Percentiles rank a stretch among this genome's conserved stretches.
phyloP scores from a whole-genome alignment of 2,888 invertebrate genomes.

The Parelbella ahira region DNA sequence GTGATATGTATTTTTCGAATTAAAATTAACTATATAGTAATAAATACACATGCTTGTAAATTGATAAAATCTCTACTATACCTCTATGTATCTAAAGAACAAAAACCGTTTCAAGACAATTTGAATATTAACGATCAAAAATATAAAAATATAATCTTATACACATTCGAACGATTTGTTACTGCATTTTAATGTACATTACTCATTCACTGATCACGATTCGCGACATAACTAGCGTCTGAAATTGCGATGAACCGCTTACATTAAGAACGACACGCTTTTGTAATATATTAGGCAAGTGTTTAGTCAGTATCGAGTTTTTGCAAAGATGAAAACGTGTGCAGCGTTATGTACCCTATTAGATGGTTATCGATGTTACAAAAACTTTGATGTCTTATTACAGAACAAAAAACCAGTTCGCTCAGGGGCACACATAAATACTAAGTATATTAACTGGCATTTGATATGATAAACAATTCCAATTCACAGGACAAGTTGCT shows the following conservation, averaged over 20 bases:
- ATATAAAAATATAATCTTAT: too few species aligned
- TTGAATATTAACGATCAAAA: too few species aligned
- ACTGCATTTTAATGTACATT: conserved; percentile 9
- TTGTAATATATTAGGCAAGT: conserved; percentile 9
- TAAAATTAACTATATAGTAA: too few species aligned
- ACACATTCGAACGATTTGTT: conserved; percentile 5
- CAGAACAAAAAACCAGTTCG: not conserved
- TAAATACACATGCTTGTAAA: too few species aligned
- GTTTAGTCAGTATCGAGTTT: conserved; percentile 3
- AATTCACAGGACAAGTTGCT: too few species aligned
- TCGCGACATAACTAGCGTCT: conserved; percentile 11
- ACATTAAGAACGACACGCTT: conserved; percentile 16
- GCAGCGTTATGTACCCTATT: not conserved
- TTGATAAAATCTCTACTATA: too few species aligned
- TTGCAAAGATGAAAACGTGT: conserved; percentile 2
- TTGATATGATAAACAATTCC: too few species aligned
- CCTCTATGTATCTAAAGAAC: too few species aligned
- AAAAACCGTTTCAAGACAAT: too few species aligned
- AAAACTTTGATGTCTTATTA: conserved; percentile 11
- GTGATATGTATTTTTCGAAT: too few species aligned
- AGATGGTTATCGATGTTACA: conserved; percentile 12
- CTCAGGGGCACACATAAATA: too few species aligned
- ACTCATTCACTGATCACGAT: conserved; percentile 16
- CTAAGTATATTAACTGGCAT: too few species aligned
- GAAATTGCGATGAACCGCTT: conserved; percentile 11